phyloP scores from a whole-genome alignment of 2,888 invertebrate genomes.

The Charanyca ferruginea region DNA sequence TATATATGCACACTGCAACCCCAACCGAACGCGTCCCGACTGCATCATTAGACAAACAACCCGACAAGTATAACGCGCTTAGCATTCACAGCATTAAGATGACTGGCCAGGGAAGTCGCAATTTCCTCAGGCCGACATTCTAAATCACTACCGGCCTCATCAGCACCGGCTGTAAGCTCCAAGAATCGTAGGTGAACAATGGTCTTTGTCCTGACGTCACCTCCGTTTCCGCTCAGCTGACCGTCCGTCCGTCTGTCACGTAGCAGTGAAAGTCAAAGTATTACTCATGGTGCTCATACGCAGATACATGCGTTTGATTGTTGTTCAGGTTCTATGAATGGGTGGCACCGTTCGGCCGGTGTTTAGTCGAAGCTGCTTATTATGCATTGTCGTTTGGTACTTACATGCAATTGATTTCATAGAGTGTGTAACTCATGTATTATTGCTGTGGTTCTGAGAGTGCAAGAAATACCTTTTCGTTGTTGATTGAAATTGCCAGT shows the following conservation, averaged over 20 bases:
- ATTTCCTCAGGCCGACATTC: constrained; percentile 60
- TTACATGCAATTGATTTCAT: constrained; percentile 43
- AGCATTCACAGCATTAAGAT: constrained; percentile 53
- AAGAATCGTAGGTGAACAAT: constrained; percentile 78
- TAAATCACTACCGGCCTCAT: constrained; percentile 64
- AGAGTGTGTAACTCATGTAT: background rate
- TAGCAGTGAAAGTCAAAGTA: constrained; percentile 78
- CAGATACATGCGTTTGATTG: constrained; percentile 43
- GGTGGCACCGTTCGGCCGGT: constrained; percentile 29
- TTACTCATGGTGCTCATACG: constrained; percentile 56
- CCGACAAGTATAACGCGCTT: constrained; percentile 46
- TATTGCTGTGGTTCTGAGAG: background rate
- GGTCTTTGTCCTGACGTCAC: constrained; percentile 82
- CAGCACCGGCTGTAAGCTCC: constrained; percentile 59
- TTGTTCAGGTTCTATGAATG: constrained; percentile 49
- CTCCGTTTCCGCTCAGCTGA: constrained; percentile 88
- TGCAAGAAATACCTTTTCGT: background rate
- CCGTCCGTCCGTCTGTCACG: constrained; percentile 73
- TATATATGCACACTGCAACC: constrained; percentile 9
- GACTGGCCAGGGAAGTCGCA: constrained; percentile 60
- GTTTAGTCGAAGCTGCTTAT: constrained; percentile 27
- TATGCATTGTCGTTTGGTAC: constrained; percentile 32
- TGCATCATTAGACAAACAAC: constrained; percentile 29
- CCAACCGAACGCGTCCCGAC: constrained; percentile 12
- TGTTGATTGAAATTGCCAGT: background rate